Conservation (phyloP, 2,113 vertebrate genomes). For the Pimephales promelas region DNA sequence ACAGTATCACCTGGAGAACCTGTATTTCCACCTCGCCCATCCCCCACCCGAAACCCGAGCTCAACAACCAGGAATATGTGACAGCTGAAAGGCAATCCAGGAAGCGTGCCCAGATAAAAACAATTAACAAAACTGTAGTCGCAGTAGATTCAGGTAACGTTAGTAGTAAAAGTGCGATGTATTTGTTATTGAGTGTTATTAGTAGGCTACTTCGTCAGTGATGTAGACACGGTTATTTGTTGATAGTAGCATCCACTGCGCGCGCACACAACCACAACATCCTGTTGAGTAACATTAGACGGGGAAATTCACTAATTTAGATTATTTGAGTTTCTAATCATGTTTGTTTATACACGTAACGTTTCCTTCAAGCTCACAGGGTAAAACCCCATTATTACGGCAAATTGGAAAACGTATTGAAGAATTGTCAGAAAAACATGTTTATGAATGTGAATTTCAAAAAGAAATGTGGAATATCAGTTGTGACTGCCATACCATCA, state of each 20-base stretch:
- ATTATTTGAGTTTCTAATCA: not conserved
- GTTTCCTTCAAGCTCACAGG: slow-evolving; percentile 34
- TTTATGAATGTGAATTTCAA: not conserved
- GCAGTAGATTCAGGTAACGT: not conserved
- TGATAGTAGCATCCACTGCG: not conserved
- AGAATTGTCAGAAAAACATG: not conserved
- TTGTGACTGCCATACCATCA: not conserved
- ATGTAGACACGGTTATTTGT: not conserved
- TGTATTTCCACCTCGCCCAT: slow-evolving; percentile 6
- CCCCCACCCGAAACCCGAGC: slow-evolving; percentile 64
- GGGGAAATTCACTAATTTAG: not conserved
- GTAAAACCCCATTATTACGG: not conserved
- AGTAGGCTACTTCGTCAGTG: not conserved
- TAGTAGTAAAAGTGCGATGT: not conserved
- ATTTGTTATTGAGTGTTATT: not conserved
- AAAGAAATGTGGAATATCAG: not conserved
- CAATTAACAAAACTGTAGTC: not conserved
- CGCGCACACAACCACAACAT: not conserved
- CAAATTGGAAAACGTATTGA: not conserved
- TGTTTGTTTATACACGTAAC: slow-evolving; percentile 35
- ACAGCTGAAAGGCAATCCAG: not conserved
- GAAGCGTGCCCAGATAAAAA: not conserved
- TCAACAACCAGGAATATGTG: slow-evolving; percentile 52
- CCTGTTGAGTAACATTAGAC: not conserved
- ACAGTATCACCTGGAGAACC: slow-evolving; percentile 10